A percentile compares a stretch with the other conserved stretches of the same genome.
Conservation (phyloP, 2,113 vertebrate genomes). For the Tychaedon coryphoeus region DNA sequence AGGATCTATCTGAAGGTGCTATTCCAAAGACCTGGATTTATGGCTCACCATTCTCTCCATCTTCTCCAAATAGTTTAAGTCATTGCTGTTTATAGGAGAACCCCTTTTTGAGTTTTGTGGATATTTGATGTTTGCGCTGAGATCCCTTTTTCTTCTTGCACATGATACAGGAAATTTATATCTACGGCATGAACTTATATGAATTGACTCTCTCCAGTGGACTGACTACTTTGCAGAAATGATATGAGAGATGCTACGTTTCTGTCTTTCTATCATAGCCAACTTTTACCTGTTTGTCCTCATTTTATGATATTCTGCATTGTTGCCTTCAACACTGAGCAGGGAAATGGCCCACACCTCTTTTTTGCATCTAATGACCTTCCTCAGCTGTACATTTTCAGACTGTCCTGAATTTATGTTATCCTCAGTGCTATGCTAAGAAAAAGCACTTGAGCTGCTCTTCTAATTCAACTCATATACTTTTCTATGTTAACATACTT, state of each 20-base stretch:
- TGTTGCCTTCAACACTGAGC: background rate
- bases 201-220: background rate
- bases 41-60: background rate
- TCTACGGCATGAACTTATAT: background rate
- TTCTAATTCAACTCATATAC: background rate
- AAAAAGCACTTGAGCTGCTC: background rate
- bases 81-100: background rate
- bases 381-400: background rate
- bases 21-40: background rate
- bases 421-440: background rate
- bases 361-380: background rate
- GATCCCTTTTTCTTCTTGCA: background rate
- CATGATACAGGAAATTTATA: background rate
- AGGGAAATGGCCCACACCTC: background rate
- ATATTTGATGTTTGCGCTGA: background rate
- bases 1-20: background rate
- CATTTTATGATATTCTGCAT: background rate
- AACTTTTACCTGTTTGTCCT: background rate
- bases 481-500: background rate
- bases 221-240: background rate
- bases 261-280: background rate
- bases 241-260: background rate
- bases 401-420: background rate
- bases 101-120: background rate
- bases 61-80: background rate